phyloP scores from a whole-genome alignment of 2,888 invertebrate species.

The Cheilosia soror region DNA sequence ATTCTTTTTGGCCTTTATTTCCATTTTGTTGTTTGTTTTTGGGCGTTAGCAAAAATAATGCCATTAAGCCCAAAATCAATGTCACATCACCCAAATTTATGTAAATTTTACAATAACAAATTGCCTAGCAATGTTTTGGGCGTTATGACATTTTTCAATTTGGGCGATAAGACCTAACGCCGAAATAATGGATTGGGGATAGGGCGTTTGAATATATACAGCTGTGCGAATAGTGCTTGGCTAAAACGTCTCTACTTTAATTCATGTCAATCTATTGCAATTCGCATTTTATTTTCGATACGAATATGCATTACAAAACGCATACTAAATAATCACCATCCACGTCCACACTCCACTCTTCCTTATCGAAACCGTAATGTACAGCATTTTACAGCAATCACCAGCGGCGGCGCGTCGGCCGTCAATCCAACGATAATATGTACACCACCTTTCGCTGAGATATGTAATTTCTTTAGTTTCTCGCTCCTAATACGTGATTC shows the following conservation, averaged over 20 bases:
- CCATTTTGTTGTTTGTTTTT: too few relatives aligned
- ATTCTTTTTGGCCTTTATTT: too few relatives aligned
- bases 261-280: not conserved
- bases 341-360: not conserved
- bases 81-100: too few relatives aligned
- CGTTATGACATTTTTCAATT: too few relatives aligned
- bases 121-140: too few relatives aligned
- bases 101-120: too few relatives aligned
- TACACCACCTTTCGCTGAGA: conserved; percentile 15
- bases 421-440: not conserved
- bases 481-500: conserved; percentile 58
- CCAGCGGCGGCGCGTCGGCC: not conserved
- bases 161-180: too few relatives aligned
- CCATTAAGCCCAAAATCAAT: too few relatives aligned
- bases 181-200: too few relatives aligned
- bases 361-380: not conserved
- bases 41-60: too few relatives aligned
- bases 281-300: conserved; percentile 3
- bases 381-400: conserved; percentile 17
- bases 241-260: not conserved
- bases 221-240: not conserved
- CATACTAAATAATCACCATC: conserved; percentile 14
- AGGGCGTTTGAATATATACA: too few relatives aligned
- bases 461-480: conserved; percentile 40
- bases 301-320: conserved; percentile 17